Base-by-base conservation (phyloP, 2,797 vertebrate genomes). In the Pangasius krempfi region DNA sequence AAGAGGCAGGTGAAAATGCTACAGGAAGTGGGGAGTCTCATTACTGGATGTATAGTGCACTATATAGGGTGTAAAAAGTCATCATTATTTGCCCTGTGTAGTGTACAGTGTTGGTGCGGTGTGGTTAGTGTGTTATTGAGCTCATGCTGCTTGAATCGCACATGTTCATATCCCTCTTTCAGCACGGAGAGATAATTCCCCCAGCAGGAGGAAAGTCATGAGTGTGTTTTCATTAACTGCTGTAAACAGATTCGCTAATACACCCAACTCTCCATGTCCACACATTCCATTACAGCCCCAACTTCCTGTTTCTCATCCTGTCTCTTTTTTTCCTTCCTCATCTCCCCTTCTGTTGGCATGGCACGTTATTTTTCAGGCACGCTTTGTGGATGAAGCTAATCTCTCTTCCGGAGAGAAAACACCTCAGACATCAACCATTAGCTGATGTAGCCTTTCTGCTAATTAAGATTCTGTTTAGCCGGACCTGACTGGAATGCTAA, bases 391-490 rank as follows among this genome's bases (percentile, higher is more conserved):
- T 92, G 93, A 96, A 96, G 93, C 93, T 89, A 94, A 96, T 94
- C 94, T 94, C 94, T 95, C 89, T 95, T 70, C 93, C 4, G 91
- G 94, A 95, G 94, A 95, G 89, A 93, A 94, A 94, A 94, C 89
- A 94, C 93, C 91, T 95, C 86, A 95, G 95, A 95, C 95, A 95
- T 94, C 94, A 93, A 94, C 94, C 94, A 94, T 96, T 96, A 96
- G 93, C 93, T 94, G 95, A 95, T 95, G 95, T 96, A 95, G 92
- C 94, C 93, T 94, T 87, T 93, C 93, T 95, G 94, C 95, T 96
- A 96, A 96, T 97, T 96, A 96, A 96, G 95, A 95, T 96, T 96
- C 95, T 96, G 95, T 95, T 96, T 95, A 96, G 93, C 92, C 92
- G 91, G 90, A 92, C 94, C 94, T 94, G 93, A 94, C 54, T 93